Evolutionary conservation across 2,797 vertebrate species (phyloP), one percentile per base, ranked within the genome.

Genomic region (Chromobotia macracanthus): DNA sequence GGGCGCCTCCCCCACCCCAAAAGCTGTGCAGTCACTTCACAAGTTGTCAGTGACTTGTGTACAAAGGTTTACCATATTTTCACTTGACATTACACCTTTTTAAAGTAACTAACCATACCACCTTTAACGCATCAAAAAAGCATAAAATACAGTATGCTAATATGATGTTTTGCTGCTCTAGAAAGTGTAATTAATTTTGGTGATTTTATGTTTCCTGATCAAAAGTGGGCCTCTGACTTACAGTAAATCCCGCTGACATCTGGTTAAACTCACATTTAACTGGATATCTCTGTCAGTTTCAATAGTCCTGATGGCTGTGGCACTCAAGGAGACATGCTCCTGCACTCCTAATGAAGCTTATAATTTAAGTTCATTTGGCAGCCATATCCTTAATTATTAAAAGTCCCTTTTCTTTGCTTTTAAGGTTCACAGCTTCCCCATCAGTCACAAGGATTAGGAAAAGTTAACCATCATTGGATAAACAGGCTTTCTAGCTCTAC

Each of bases 281-380:
- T 35, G 44, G 58, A 18, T 38, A 63, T 72, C 15, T 31, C 25
- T 56, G 10, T 41, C 48, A 72, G 46, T 71, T 25, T 70, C 0
- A 25, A 73, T 23, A 61, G 41, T 69, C 75, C 41, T 44, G 77
- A 70, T 80, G 77, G 55, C 77, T 35, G 80, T 77, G 74, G 80
- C 77, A 84, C 74, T 4, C 73, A 63, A 73, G 76, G n/a, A 56
- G 28, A 80, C 61, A 68, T 51, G 44, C 72, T 77, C 58, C 75
- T 73, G 64, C 69, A 75, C 70, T 38, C 78, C 51, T 16, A 18
- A 77, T 51, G 41, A 80, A 73, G 65, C 15, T 19, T 60, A 66
- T 51, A 19, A 60, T 58, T 74, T 55, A 77, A 51, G 50, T 74
- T 80, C 50, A 73, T 81, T 78, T 76, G 79, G 81, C 75, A 81